These are phyloP conservation scores for Lynx canadensis DNA, from an alignment of 2,113 vertebrate genomes.

Conservation along the genomic window DNA sequence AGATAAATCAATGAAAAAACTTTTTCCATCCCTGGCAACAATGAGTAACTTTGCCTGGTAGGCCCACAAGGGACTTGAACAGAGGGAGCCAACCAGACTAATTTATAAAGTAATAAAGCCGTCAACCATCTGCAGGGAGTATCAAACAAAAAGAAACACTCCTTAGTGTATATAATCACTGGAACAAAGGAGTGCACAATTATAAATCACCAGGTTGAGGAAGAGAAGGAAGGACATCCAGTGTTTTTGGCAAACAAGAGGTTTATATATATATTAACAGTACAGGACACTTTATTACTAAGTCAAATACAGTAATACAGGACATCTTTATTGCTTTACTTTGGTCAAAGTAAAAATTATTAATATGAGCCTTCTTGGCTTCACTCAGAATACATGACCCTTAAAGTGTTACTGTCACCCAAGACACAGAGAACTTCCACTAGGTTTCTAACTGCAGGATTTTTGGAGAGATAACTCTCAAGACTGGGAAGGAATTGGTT, in stretches of 20 bases:
- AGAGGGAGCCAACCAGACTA: not conserved
- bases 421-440: not conserved
- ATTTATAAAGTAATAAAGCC: not conserved
- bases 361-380: not conserved
- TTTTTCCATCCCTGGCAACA: not conserved
- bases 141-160: not conserved
- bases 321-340: not conserved
- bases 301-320: not conserved
- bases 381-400: not conserved
- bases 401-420: not conserved
- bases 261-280: not conserved
- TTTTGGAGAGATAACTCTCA: not conserved
- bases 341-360: not conserved
- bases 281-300: not conserved
- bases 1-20: not conserved
- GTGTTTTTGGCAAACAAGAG: not conserved
- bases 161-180: not conserved
- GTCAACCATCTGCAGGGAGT: not conserved
- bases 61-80: not conserved
- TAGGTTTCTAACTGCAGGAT: not conserved
- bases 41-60: not conserved
- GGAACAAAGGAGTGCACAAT: not conserved
- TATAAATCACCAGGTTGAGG: not conserved
- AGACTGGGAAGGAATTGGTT: not conserved
- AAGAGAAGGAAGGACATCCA: not conserved